phyloP scores from a whole-genome alignment of 2,888 invertebrate species.

The Drosophila multiciliata region DNA sequence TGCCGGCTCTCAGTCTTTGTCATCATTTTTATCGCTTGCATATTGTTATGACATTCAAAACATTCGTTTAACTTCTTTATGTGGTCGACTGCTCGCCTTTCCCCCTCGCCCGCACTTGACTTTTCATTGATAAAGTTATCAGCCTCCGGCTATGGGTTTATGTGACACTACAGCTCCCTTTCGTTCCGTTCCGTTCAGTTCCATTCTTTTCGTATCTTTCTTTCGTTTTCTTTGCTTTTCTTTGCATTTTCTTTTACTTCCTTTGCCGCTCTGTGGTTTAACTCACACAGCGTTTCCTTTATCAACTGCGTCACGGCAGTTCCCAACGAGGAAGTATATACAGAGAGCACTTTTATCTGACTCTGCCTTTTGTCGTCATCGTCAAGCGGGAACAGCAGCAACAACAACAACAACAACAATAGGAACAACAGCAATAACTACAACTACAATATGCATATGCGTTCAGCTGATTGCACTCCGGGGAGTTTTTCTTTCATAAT shows the following conservation, averaged over 20 bases:
- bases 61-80: constrained; percentile 54
- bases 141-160: constrained; percentile 64
- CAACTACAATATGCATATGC: constrained; percentile 15
- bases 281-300: constrained; percentile 63
- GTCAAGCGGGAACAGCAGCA: constrained; percentile 19
- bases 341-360: constrained; percentile 55
- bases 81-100: constrained; percentile 16
- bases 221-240: constrained; percentile 33
- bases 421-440: neutral
- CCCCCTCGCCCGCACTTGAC: constrained; percentile 49
- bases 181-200: constrained; percentile 36
- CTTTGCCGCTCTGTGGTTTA: constrained; percentile 49
- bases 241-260: constrained; percentile 38
- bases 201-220: constrained; percentile 36
- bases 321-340: constrained; percentile 62
- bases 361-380: constrained; percentile 61
- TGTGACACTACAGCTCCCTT: constrained; percentile 42
- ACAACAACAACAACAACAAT: constrained; percentile 1
- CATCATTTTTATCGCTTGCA: constrained; percentile 56
- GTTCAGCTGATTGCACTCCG: constrained; percentile 66
- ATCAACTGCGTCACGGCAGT: constrained; percentile 60
- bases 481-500: constrained; percentile 66
- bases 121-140: constrained; percentile 77
- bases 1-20: constrained; percentile 43
- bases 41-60: constrained; percentile 72